Base-by-base conservation (phyloP, 2,797 vertebrate species). In the Myotis daubentonii region DNA sequence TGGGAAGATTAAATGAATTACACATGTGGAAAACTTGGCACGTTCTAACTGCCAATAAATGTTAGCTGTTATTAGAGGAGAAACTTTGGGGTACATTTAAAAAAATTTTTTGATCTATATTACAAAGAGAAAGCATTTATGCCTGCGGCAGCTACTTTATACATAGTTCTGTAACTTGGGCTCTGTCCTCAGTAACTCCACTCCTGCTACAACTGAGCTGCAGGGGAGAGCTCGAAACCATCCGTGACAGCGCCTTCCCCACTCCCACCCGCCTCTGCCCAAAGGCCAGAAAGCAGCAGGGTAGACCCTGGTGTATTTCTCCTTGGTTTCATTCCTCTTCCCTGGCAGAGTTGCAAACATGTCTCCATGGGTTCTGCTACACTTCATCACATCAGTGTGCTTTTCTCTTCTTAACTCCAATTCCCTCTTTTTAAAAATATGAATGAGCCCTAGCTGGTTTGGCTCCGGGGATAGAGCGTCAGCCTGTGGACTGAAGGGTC, bases 381-480 rank as follows among this genome's bases (percentile, higher is more conserved):
- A 10, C 23, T 57, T 55, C 41, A 57, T 66, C 16, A 12, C 4
- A 49, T 68, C 19, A 12, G 19, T 97, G 91, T 41, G 36, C 13
- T 44, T 74, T 86, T 82, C 41, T 57, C 19, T 87, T 76, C 44
- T 76, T 70, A 74, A 94, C 60, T 91, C 15, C 1, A 6, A 38
- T 80, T 91, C 30, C 25, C 28, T 85, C 82, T 80, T 87, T 89
- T 94, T 38, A 60, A 49, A 25, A 83, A 91, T 72, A 90, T 72
- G 68, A 89, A 72, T 90, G 72, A 0, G 47, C 47, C 47, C 47
- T 47, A 47, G 47, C 47, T 47, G 12, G 47, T 47, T 47, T 47
- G 47, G 47, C 47, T 47, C 3, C 2, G 47, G 13, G 47, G 47
- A 47, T 47, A 47, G 47, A 47, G 12, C 11, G 3, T 47, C 47